Base-by-base conservation (phyloP, 2,113 vertebrate species). In the Brienomyrus longianalis region DNA sequence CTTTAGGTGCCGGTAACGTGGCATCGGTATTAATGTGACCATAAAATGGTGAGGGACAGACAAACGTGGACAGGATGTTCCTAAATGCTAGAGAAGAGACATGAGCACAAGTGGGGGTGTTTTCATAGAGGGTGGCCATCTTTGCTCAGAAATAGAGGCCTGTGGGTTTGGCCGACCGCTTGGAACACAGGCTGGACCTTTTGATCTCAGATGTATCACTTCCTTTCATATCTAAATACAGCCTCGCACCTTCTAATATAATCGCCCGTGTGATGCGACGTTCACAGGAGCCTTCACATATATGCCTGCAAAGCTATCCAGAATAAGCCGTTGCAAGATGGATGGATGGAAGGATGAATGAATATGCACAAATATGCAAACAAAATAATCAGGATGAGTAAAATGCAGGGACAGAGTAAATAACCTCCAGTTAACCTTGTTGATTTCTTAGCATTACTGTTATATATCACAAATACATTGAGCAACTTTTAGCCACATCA, bases 201-300 rank as follows among this genome's bases (percentile, higher is more conserved):
- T 91, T 93, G 5, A 88, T 89, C 66, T 90, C 56, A 86, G 51
- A 93, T 92, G 93, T 92, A 91, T 95, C 92, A 95, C 91, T 94
- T 95, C 93, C 93, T 92, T 62, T 92, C 43, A 90, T 88, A 74
- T 35, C 13, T 54, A 54, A 87, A 39, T 35, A 15, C 51, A 35
- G n/a, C 62, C 62, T 39, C 51, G 19, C 50, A 87, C 85, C 85
- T 54, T 39, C 74, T 80, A 39, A 80, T 80, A 80, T 43, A 80
- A 48, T 47, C 35, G 48, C 7, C 35, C 3, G 1, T 47, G 43
- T 48, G 83, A 45, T 9, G 83, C 7, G 17, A 48, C 21, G 2
- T 47, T 47, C 80, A 84, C 21, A n/a, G 21, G 21, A 23, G 21
- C 43, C 43, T 23, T 74, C 27, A 45, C 1, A n/a, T 17, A 47